Percentiles rank a stretch among this genome's conserved stretches.
phyloP scores from a whole-genome alignment of 2,797 vertebrate species.

The Dromococcyx pavoninus region DNA sequence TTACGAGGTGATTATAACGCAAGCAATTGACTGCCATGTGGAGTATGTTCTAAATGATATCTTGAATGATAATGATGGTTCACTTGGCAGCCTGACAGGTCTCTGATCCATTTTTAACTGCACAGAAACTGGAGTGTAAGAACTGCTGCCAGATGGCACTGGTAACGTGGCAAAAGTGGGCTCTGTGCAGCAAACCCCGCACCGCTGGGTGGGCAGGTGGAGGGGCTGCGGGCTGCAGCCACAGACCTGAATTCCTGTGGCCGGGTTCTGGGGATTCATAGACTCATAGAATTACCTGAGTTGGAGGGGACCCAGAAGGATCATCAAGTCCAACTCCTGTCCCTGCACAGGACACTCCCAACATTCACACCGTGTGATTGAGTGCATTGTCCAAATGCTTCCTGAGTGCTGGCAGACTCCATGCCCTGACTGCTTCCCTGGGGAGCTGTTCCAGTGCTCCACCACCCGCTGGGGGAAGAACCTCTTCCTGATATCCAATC shows the following conservation, averaged over 20 bases:
- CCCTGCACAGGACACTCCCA: too few species aligned
- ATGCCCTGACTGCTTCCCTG: too few species aligned
- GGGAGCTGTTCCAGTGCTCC: too few species aligned
- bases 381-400: too few species aligned
- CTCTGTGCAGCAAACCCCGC: not conserved
- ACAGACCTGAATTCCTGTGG: not conserved
- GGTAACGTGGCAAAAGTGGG: not conserved
- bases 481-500: too few species aligned
- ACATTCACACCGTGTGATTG: too few species aligned
- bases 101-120: not conserved
- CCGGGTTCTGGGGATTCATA: not conserved
- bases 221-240: not conserved
- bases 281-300: too few species aligned
- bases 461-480: too few species aligned
- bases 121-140: not conserved
- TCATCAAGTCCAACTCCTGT: too few species aligned
- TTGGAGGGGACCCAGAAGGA: too few species aligned
- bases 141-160: not conserved
- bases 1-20: constrained; percentile 24
- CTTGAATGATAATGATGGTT: constrained; percentile 27
- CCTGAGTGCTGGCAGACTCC: too few species aligned
- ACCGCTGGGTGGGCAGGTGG: not conserved
- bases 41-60: constrained; percentile 9
- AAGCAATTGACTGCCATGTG: constrained; percentile 19
- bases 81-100: constrained; percentile 28